These are phyloP conservation scores for Pocillopora meandrina DNA, from an alignment of 92 coral and sea anemone species.

Conservation along the genomic window DNA sequence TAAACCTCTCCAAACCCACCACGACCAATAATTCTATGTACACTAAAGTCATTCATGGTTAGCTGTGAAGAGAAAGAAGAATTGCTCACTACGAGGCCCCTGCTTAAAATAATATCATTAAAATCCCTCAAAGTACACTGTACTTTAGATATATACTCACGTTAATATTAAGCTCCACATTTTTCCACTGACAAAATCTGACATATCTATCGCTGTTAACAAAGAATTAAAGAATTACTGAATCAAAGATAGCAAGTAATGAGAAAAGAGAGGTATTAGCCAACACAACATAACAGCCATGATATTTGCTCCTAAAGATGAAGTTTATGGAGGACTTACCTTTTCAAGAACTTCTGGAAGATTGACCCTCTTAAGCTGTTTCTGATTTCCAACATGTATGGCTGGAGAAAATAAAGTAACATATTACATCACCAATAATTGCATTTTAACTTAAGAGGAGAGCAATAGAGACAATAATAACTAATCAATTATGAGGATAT, in stretches of 20 bases:
- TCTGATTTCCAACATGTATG: constrained; percentile 95
- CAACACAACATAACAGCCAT: too few relatives aligned
- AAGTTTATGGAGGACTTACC: constrained; percentile 55
- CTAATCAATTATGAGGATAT: too few relatives aligned
- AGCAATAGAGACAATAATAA: too few relatives aligned
- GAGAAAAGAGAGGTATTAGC: too few relatives aligned
- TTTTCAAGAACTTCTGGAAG: constrained; percentile 92
- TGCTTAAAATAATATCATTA: neutral
- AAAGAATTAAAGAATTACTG: neutral
- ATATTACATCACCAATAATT: too few relatives aligned
- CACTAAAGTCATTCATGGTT: constrained; percentile 99
- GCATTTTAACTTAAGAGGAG: too few relatives aligned
- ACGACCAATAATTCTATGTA: constrained; percentile 98
- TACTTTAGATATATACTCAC: constrained; percentile 53
- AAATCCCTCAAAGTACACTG: neutral
- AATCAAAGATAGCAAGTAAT: neutral
- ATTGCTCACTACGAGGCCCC: neutral
- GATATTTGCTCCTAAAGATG: too few relatives aligned
- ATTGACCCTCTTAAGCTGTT: constrained; percentile 92
- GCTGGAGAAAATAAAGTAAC: constrained; percentile 48
- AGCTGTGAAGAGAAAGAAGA: constrained; percentile 57
- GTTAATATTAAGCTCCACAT: constrained; percentile 97
- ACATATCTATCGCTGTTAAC: constrained; percentile 86
- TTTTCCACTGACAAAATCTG: constrained; percentile 99
- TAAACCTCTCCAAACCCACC: constrained; percentile 99